phyloP scores from a whole-genome alignment of 2,888 invertebrate species.

The Lissonota sp. region DNA sequence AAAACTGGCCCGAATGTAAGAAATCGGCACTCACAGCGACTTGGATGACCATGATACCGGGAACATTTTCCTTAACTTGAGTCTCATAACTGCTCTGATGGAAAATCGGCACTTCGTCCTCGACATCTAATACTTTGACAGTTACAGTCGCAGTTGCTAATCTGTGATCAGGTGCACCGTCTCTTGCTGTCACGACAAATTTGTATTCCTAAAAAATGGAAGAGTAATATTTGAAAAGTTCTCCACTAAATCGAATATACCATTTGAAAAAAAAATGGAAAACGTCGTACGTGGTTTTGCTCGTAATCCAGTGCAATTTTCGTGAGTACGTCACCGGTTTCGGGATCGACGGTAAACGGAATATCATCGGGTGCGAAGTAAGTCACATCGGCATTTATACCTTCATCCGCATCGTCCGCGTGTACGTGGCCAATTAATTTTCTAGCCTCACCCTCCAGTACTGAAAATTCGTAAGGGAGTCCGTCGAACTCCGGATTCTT shows the following conservation, averaged over 20 bases:
- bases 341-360: conserved; percentile 92
- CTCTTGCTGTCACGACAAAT: conserved; percentile 95
- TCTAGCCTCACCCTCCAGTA: conserved; percentile 89
- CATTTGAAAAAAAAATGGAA: not conserved
- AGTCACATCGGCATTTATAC: conserved; percentile 91
- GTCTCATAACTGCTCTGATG: conserved; percentile 90
- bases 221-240: not conserved
- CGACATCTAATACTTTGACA: conserved; percentile 91
- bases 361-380: conserved; percentile 92
- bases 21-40: conserved; percentile 87
- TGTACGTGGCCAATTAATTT: conserved; percentile 90
- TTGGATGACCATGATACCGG: conserved; percentile 91
- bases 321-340: conserved; percentile 92
- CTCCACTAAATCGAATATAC: not conserved
- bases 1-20: conserved; percentile 19
- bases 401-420: conserved; percentile 94
- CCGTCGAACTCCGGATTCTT: conserved; percentile 95
- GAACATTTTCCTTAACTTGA: conserved; percentile 93
- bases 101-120: conserved; percentile 94
- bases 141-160: conserved; percentile 95
- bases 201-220: conserved; percentile 87
- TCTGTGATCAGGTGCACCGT: conserved; percentile 93
- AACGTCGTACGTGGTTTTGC: conserved; percentile 88
- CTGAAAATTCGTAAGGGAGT: conserved; percentile 92
- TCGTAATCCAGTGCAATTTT: conserved; percentile 92